A percentile compares a stretch with the other conserved stretches of the same genome.
These are phyloP conservation scores for Eclectus roratus DNA, from an alignment of 2,113 vertebrate genomes.

Conservation along the genomic window DNA sequence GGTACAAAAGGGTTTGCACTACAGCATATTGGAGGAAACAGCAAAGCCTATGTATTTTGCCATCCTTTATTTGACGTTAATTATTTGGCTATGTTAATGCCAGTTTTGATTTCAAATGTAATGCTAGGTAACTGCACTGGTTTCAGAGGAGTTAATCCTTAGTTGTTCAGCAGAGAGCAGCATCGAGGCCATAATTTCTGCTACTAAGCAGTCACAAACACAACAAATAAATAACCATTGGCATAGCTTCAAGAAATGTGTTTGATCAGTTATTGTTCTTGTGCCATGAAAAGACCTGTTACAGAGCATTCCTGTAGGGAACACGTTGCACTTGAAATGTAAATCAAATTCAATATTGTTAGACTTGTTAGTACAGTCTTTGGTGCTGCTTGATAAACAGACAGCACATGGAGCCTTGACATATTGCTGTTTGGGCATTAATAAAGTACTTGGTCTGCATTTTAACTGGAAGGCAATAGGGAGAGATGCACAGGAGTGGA, in stretches of 20 bases:
- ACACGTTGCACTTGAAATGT: neutral
- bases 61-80: neutral
- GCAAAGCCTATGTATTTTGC: neutral
- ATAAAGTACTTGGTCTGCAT: neutral
- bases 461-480: neutral
- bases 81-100: neutral
- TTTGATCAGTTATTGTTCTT: neutral
- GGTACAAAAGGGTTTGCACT: neutral
- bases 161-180: neutral
- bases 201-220: neutral
- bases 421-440: neutral
- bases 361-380: neutral
- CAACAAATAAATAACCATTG: neutral
- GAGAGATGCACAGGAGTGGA: neutral
- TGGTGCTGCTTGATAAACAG: neutral
- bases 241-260: neutral
- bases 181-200: fast-evolving
- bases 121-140: neutral
- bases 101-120: neutral
- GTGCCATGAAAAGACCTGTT: neutral
- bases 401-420: neutral
- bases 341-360: neutral
- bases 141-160: neutral
- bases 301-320: neutral
- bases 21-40: neutral